These are phyloP conservation scores for Agrochola lota DNA, from an alignment of 2,888 invertebrate genomes.

Conservation along the genomic window DNA sequence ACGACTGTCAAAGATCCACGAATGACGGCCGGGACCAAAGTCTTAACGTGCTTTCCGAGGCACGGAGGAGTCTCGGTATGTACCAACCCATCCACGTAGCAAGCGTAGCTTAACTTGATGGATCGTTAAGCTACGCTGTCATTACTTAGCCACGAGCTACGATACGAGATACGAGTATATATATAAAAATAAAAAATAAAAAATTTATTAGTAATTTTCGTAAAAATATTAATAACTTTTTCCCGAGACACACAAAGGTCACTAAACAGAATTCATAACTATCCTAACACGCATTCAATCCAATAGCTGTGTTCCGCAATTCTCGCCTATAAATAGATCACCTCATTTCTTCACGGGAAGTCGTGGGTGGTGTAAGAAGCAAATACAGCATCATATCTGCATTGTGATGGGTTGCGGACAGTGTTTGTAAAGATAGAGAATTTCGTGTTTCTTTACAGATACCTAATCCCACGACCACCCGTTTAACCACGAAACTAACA, in stretches of 20 bases:
- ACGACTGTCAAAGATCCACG: too few relatives aligned
- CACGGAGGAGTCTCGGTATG: too few relatives aligned
- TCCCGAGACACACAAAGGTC: neutral
- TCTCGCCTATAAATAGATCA: slow-evolving; percentile 48
- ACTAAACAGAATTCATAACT: slow-evolving; percentile 15
- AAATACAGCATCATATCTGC: slow-evolving; percentile 38
- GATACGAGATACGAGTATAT: too few relatives aligned
- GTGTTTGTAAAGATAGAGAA: neutral
- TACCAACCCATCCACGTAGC: too few relatives aligned
- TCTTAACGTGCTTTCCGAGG: too few relatives aligned
- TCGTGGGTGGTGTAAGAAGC: slow-evolving; percentile 40
- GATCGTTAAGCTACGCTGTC: too few relatives aligned
- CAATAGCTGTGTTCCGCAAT: slow-evolving; percentile 18
- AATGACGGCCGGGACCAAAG: too few relatives aligned
- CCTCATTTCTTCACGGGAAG: slow-evolving; percentile 58
- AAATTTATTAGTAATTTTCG: too few relatives aligned
- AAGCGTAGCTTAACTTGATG: too few relatives aligned
- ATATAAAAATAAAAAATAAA: too few relatives aligned
- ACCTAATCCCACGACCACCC: neutral
- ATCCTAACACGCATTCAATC: slow-evolving; percentile 6
- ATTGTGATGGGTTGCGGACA: slow-evolving; percentile 21
- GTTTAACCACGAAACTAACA: neutral
- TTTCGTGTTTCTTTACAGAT: neutral
- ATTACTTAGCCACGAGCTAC: too few relatives aligned
- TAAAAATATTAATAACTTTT: neutral